Conservation (phyloP, 2,888 invertebrate species). For the Brachynemurus nebulosus region DNA sequence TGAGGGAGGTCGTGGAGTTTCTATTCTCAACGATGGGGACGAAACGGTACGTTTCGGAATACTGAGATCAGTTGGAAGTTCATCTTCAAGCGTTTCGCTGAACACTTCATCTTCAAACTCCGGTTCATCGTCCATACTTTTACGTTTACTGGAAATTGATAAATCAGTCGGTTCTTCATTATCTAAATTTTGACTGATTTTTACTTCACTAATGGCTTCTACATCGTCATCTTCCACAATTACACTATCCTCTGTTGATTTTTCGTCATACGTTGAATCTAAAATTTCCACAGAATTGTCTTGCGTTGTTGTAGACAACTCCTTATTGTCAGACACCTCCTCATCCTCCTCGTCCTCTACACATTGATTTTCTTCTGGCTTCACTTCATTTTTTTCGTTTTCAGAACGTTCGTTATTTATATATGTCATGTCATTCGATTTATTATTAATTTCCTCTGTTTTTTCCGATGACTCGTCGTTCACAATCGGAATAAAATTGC, state of each 20-base stretch:
- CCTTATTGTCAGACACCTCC: not conserved
- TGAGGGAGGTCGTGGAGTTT: conserved; percentile 45
- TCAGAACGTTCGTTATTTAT: conserved; percentile 13
- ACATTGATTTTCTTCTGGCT: conserved; percentile 7
- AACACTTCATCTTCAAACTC: conserved; percentile 10
- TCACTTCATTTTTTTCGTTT: conserved; percentile 16
- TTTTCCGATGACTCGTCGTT: conserved; percentile 12
- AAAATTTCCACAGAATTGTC: not conserved
- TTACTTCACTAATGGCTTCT: conserved; percentile 9
- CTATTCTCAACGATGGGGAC: conserved; percentile 36
- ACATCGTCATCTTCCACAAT: conserved; percentile 11
- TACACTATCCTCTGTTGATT: conserved; percentile 23
- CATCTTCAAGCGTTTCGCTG: conserved; percentile 24
- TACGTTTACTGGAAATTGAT: conserved; percentile 19
- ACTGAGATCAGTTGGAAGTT: conserved; percentile 43
- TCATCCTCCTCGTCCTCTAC: conserved; percentile 6
- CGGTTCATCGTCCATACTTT: conserved; percentile 10
- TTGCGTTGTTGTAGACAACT: not conserved
- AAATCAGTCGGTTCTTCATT: conserved; percentile 25
- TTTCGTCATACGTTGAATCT: conserved; percentile 15
- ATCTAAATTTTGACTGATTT: not conserved
- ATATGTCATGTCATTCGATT: not conserved
- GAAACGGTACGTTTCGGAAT: conserved; percentile 39
- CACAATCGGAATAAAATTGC: conserved; percentile 13
- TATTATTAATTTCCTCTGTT: conserved; percentile 4